These are phyloP conservation scores for Oegoconia quadripuncta DNA, from an alignment of 2,888 invertebrate genomes.

Conservation along the genomic window DNA sequence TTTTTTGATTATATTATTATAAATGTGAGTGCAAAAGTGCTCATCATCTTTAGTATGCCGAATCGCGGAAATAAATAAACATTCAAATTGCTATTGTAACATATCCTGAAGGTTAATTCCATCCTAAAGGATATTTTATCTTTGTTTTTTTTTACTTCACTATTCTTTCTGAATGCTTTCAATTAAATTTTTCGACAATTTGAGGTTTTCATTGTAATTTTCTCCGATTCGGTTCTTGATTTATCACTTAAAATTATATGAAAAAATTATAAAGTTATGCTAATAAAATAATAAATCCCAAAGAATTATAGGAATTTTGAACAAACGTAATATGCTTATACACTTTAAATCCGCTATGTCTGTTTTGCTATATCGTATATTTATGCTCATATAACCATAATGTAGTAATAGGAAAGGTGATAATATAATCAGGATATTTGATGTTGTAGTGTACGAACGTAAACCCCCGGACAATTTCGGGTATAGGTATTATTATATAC, in stretches of 20 bases:
- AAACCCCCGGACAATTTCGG: conserved; percentile 45
- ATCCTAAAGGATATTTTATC: no score
- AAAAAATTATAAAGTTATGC: conserved; percentile 8
- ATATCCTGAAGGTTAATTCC: no score
- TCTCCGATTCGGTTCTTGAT: conserved; percentile 3
- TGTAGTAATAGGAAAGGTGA: conserved; percentile 49
- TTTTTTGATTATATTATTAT: no score
- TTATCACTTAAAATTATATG: neutral
- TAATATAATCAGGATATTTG: conserved; percentile 51
- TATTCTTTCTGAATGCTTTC: no score
- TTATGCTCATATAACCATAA: conserved; percentile 50
- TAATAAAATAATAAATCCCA: conserved; percentile 39
- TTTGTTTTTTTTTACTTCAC: no score
- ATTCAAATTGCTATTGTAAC: no score
- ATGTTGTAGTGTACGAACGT: conserved; percentile 55
- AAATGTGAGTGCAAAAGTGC: no score
- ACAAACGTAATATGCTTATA: conserved; percentile 55
- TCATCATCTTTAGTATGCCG: no score
- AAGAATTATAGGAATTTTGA: conserved; percentile 66
- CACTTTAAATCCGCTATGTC: conserved; percentile 35
- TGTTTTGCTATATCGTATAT: conserved; percentile 38
- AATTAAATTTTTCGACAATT: no score
- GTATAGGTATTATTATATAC: conserved; percentile 57
- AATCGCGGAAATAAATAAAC: no score
- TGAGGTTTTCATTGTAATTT: no score